These are phyloP conservation scores for Drosophila austrosaltans DNA, from an alignment of 2,888 invertebrate genomes.

Conservation along the genomic window DNA sequence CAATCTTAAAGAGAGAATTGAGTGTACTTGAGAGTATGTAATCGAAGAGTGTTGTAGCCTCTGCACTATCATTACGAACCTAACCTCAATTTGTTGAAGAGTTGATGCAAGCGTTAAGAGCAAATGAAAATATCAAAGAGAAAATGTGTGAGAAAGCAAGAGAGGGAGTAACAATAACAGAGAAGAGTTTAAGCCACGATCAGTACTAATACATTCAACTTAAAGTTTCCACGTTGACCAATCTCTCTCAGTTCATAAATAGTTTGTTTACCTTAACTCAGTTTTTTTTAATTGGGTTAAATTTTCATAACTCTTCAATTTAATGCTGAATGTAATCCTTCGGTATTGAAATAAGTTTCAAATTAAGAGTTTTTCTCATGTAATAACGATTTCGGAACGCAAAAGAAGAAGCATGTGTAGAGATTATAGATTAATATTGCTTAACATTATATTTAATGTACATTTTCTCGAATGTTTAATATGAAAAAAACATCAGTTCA, in stretches of 20 bases:
- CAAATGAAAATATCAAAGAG: neutral
- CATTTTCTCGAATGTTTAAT: too few species aligned
- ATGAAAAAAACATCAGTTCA: too few species aligned
- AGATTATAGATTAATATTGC: too few species aligned
- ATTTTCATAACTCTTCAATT: neutral
- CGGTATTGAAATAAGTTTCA: too few species aligned
- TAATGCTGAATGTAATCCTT: too few species aligned
- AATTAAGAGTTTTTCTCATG: too few species aligned
- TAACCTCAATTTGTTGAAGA: conserved; percentile 59
- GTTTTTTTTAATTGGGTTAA: neutral
- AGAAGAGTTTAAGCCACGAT: conserved; percentile 8
- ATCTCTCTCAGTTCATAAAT: conserved; percentile 10
- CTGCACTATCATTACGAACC: conserved; percentile 30
- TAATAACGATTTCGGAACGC: too few species aligned
- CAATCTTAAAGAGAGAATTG: conserved; percentile 21
- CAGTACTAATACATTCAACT: neutral
- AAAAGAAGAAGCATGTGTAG: too few species aligned
- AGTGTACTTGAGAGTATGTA: conserved; percentile 27
- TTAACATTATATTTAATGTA: too few species aligned
- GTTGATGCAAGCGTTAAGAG: conserved; percentile 16
- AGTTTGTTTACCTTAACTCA: conserved; percentile 16
- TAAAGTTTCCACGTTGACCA: conserved; percentile 11
- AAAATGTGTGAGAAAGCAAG: neutral
- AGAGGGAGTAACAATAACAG: conserved; percentile 5
- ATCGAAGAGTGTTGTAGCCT: neutral